Percentiles rank a stretch among this genome's conserved stretches.
Evolutionary conservation across 2,888 invertebrate species (phyloP).

Genomic region (Catocala sponsa): DNA sequence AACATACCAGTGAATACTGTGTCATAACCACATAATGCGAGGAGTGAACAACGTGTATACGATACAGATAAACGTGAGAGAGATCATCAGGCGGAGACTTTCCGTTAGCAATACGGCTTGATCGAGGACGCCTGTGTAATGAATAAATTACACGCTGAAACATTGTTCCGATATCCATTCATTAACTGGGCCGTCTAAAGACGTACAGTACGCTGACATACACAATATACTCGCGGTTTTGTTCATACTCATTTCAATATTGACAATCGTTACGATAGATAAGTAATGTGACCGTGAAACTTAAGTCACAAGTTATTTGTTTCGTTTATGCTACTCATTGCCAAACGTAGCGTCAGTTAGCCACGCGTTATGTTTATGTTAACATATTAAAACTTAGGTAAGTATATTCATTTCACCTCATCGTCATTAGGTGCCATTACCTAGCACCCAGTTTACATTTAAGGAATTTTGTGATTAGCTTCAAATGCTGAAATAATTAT

Average conservation of each 20-base stretch:
- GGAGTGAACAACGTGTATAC: constrained; percentile 42
- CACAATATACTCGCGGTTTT: constrained; percentile 62
- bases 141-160: constrained; percentile 88
- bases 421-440: neutral
- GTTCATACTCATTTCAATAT: constrained; percentile 76
- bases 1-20: neutral
- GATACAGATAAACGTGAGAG: constrained; percentile 56
- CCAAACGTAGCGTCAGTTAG: constrained; percentile 35
- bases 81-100: constrained; percentile 80
- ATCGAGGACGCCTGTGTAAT: constrained; percentile 86
- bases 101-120: constrained; percentile 75
- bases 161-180: constrained; percentile 84
- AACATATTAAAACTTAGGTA: constrained; percentile 2
- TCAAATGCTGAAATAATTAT: too few species aligned
- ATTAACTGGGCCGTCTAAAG: constrained; percentile 74
- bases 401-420: constrained; percentile 1
- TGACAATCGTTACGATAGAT: constrained; percentile 74
- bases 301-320: constrained; percentile 62
- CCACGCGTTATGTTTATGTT: constrained; percentile 24
- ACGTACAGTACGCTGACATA: constrained; percentile 42
- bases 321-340: constrained; percentile 54
- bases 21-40: constrained; percentile 4
- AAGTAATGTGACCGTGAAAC: constrained; percentile 66
- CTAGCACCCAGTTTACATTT: too few species aligned
- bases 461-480: too few species aligned